Percentiles rank a stretch among this genome's conserved stretches.
Evolutionary conservation across 2,113 vertebrate species (phyloP).

Genomic region (Anser brachyrhynchus): DNA sequence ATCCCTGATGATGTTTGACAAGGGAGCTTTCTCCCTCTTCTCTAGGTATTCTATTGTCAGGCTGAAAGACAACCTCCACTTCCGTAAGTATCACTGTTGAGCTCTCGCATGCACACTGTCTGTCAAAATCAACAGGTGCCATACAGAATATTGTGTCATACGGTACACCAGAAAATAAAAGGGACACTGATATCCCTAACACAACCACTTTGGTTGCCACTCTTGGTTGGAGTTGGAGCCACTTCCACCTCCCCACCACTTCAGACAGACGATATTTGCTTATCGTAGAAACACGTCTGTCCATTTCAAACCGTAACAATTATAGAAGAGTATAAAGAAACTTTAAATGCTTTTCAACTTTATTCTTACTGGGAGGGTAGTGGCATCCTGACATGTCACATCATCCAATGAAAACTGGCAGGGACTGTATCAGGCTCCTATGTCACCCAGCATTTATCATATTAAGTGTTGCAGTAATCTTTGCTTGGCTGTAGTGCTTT

Average conservation of each 20-base stretch:
- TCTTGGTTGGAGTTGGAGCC: background rate
- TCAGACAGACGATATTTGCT: background rate
- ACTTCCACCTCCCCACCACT: background rate
- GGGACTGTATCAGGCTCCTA: conserved; percentile 2
- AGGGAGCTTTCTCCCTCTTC: background rate
- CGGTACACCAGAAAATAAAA: background rate
- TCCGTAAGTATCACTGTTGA: background rate
- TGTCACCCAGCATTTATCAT: background rate
- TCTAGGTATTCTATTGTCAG: background rate
- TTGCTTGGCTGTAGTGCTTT: conserved; percentile 9
- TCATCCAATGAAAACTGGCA: conserved; percentile 30
- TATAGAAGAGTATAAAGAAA: background rate
- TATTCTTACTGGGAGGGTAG: conserved; percentile 46
- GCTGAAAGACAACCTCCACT: background rate
- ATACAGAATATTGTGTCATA: background rate
- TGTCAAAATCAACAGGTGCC: background rate
- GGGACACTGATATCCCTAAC: background rate
- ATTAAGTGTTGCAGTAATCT: conserved; percentile 3
- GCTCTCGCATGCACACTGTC: background rate
- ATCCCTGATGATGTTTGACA: background rate
- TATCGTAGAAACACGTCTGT: background rate
- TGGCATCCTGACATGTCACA: conserved; percentile 8
- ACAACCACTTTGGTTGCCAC: background rate
- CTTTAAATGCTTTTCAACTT: conserved; percentile 36
- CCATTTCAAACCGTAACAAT: background rate